A percentile compares a stretch with the other conserved stretches of the same genome.
Evolutionary conservation across 2,888 invertebrate genomes (phyloP).

Genomic region (Linyphia triangularis): DNA sequence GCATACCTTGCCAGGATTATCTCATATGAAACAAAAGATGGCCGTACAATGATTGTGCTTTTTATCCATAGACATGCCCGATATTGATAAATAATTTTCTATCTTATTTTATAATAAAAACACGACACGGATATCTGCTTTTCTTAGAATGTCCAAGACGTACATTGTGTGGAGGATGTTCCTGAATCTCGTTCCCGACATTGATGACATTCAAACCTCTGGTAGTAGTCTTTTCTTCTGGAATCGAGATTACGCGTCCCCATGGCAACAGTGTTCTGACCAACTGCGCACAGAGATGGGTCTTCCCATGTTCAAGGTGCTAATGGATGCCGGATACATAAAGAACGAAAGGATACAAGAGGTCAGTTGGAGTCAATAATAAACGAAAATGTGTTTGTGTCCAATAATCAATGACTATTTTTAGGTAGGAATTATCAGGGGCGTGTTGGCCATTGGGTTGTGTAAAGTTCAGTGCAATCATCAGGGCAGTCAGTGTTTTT

Average conservation of each 20-base stretch:
- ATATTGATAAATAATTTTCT: no score
- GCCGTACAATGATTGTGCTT: no score
- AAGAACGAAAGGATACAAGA: background rate
- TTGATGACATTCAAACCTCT: background rate
- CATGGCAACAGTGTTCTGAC: slow-evolving; percentile 51
- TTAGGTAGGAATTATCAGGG: no score
- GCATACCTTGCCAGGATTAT: no score
- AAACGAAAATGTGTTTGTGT: background rate
- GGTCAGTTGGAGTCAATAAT: background rate
- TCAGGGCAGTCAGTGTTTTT: no score
- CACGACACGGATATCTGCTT: no score
- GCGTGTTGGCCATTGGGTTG: no score
- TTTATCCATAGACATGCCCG: no score
- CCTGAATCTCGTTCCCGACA: slow-evolving; percentile 29
- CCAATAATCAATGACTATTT: no score
- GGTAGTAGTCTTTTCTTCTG: background rate
- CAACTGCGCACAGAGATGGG: slow-evolving; percentile 36
- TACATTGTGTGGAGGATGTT: slow-evolving; percentile 44
- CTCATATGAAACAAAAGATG: no score
- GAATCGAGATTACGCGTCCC: background rate
- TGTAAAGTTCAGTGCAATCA: no score
- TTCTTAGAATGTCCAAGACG: background rate
- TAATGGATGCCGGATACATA: slow-evolving; percentile 20
- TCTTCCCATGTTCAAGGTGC: background rate
- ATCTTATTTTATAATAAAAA: no score